Conservation (phyloP, 2,113 vertebrate species). For the Ploceus nigricollis region DNA sequence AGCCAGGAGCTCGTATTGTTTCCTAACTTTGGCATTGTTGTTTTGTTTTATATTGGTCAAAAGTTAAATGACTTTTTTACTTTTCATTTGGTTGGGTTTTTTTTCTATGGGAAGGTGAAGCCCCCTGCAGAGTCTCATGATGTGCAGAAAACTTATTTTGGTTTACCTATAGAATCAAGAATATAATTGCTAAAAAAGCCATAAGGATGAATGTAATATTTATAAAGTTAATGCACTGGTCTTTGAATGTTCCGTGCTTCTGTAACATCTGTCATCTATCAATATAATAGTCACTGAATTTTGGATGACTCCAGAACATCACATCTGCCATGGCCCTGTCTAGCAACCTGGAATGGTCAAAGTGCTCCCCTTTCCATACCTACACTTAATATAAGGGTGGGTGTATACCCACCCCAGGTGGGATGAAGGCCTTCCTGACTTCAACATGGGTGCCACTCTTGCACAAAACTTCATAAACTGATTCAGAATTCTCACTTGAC, state of each 20-base stretch:
- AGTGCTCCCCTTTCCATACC: not conserved
- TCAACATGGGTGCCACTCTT: not conserved
- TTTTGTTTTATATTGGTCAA: not conserved
- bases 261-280: constrained; percentile 9
- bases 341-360: not conserved
- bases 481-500: not conserved
- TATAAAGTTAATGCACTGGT: constrained; percentile 22
- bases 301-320: constrained; percentile 4
- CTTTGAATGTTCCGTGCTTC: not conserved
- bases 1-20: not conserved
- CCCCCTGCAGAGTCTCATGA: not conserved
- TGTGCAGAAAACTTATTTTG: not conserved
- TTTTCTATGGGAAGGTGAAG: not conserved
- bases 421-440: not conserved
- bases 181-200: not conserved
- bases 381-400: not conserved
- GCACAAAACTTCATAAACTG: not conserved
- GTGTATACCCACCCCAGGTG: not conserved
- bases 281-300: constrained; percentile 29
- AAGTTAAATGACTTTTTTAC: not conserved
- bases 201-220: constrained; percentile 27
- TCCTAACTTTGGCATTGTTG: not conserved
- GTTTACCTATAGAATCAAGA: not conserved
- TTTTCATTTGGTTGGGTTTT: not conserved
- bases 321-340: not conserved